Evolutionary conservation across 2,113 vertebrate genomes (phyloP).

Genomic region (Actenoides lindsayi): DNA sequence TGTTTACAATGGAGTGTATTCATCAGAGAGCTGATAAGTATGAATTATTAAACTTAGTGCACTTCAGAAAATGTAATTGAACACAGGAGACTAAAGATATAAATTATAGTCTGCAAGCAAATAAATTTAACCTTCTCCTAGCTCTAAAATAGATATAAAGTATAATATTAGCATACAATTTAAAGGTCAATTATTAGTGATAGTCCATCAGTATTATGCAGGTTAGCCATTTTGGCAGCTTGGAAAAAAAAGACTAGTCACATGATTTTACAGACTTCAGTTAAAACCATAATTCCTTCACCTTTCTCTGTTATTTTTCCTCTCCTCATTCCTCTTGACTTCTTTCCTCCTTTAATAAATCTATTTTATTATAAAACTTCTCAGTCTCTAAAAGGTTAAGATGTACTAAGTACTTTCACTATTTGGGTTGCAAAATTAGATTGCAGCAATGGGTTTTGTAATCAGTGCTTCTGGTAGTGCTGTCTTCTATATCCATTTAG

Average conservation of each 20-base stretch:
- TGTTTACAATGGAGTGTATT: conserved; percentile 30
- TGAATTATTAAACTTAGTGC: conserved; percentile 53
- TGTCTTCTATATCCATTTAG: not conserved
- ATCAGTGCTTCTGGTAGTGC: not conserved
- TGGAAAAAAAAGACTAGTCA: not conserved
- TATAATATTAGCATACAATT: not conserved
- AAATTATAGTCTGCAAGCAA: conserved; percentile 34
- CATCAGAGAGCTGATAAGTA: conserved; percentile 40
- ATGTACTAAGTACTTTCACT: not conserved
- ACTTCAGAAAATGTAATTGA: conserved; percentile 55
- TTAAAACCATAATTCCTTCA: not conserved
- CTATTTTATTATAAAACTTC: not conserved
- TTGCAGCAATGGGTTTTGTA: not conserved
- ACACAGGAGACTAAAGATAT: conserved; percentile 1
- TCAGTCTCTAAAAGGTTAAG: not conserved
- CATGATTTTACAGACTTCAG: not conserved
- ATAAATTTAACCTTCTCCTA: not conserved
- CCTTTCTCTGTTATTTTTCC: not conserved
- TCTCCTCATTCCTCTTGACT: not conserved
- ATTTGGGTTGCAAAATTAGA: not conserved
- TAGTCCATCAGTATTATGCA: not conserved
- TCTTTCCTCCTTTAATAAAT: not conserved
- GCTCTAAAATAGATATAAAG: not conserved
- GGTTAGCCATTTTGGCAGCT: not conserved
- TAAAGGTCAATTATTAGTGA: not conserved